Conservation (phyloP, 2,113 vertebrate species). For the Platanista minor region DNA sequence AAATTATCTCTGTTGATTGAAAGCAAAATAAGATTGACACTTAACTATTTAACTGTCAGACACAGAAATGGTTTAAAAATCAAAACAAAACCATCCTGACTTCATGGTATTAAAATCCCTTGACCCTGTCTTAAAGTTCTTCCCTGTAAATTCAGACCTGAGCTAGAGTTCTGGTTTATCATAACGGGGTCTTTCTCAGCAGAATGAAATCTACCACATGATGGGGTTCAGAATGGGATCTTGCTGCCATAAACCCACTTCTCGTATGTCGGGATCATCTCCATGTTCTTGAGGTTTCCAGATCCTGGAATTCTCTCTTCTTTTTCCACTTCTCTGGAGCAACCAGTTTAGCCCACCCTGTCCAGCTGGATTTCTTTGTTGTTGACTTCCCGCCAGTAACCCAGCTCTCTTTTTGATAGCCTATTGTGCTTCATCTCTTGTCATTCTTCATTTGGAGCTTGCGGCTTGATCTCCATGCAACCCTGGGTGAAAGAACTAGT, state of each 20-base stretch:
- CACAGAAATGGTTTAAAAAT: background rate
- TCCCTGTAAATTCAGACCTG: background rate
- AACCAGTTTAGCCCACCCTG: background rate
- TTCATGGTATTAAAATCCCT: background rate
- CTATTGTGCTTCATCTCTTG: background rate
- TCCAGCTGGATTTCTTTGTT: background rate
- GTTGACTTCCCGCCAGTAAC: background rate
- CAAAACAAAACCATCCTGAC: background rate
- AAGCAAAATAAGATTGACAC: background rate
- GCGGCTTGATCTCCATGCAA: background rate
- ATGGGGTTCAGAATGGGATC: background rate
- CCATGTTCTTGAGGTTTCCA: background rate
- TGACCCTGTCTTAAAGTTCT: background rate
- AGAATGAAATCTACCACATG: background rate
- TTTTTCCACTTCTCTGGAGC: background rate
- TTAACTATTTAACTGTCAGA: background rate
- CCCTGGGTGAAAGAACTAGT: background rate
- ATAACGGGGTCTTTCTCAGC: background rate
- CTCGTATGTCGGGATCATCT: background rate
- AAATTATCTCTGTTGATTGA: background rate
- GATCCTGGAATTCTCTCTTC: background rate
- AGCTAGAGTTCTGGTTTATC: background rate
- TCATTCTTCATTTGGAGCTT: background rate
- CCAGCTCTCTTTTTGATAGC: background rate
- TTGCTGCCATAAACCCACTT: background rate